A percentile compares a stretch with the other conserved stretches of the same genome.
These are phyloP conservation scores for Oxyura jamaicensis DNA, from an alignment of 2,113 vertebrate genomes.

Conservation along the genomic window DNA sequence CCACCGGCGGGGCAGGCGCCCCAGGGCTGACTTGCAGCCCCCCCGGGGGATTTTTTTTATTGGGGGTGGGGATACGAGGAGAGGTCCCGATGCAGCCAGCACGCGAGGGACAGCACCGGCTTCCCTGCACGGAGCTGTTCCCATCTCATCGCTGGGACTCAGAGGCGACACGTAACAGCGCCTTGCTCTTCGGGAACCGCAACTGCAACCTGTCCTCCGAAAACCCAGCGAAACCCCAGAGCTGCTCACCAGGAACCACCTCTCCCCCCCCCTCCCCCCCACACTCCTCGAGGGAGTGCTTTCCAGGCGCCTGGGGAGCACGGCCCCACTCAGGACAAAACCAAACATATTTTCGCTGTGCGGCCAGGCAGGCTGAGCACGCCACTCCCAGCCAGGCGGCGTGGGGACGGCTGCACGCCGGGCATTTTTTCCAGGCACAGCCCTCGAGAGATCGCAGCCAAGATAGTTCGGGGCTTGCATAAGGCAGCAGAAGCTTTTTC, in stretches of 20 bases:
- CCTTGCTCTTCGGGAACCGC: neutral
- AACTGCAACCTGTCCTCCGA: fast-evolving
- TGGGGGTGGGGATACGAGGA: neutral
- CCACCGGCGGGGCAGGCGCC: neutral
- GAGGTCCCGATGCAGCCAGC: neutral
- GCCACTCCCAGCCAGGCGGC: neutral
- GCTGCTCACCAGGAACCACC: neutral
- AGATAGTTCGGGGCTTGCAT: conserved; percentile 4
- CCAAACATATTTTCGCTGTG: neutral
- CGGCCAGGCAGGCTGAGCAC: neutral
- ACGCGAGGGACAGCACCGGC: neutral
- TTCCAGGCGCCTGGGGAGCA: fast-evolving
- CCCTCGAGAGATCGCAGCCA: neutral
- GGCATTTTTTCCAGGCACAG: neutral
- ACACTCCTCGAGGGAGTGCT: neutral
- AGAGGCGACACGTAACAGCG: neutral
- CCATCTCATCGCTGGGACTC: neutral
- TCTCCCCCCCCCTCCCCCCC: neutral
- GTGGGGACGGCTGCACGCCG: neutral
- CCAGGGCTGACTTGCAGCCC: neutral
- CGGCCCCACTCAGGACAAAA: neutral
- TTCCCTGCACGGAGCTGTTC: neutral
- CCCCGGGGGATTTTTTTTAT: neutral
- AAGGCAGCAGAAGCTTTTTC: neutral
- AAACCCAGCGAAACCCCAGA: neutral